phyloP scores from a whole-genome alignment of 2,888 invertebrate genomes.

The Asteroscopus sphinx region DNA sequence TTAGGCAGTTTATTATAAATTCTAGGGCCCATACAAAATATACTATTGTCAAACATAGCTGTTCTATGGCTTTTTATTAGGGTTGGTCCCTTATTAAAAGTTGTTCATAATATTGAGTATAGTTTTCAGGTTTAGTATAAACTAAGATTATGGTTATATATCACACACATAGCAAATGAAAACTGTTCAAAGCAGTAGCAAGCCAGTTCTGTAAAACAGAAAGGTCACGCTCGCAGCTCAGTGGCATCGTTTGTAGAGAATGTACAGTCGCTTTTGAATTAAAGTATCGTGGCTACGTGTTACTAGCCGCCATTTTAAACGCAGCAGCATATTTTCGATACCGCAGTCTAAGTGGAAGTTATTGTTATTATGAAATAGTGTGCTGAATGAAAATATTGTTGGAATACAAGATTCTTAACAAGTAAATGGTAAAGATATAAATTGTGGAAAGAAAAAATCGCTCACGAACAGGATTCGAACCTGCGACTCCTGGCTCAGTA shows the following conservation, averaged over 20 bases:
- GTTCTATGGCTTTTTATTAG: no score
- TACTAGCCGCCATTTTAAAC: constrained; percentile 49
- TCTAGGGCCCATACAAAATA: no score
- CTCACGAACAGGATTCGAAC: neutral
- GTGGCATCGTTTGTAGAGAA: constrained; percentile 27
- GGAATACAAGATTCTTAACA: constrained; percentile 24
- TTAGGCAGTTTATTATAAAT: no score
- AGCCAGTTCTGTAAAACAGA: constrained; percentile 19
- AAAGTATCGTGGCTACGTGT: constrained; percentile 53
- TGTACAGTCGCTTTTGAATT: constrained; percentile 46
- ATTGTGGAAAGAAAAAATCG: no score
- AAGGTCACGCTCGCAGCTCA: constrained; percentile 51
- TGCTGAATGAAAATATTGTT: constrained; percentile 44
- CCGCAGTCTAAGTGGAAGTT: constrained; percentile 49
- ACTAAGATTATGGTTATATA: no score
- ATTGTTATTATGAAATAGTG: constrained; percentile 40
- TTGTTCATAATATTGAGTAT: no score
- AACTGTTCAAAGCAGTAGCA: constrained; percentile 1
- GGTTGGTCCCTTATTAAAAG: no score
- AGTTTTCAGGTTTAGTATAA: no score
- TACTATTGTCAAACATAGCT: no score
- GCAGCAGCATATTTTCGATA: constrained; percentile 52
- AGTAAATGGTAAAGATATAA: constrained; percentile 3
- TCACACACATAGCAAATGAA: constrained; percentile 9
- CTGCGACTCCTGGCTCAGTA: no score